A percentile compares a stretch with the other conserved stretches of the same genome.
Evolutionary conservation across 1,140 invertebrate genomes (phyloP).

Genomic region (Aphelinus certus): DNA sequence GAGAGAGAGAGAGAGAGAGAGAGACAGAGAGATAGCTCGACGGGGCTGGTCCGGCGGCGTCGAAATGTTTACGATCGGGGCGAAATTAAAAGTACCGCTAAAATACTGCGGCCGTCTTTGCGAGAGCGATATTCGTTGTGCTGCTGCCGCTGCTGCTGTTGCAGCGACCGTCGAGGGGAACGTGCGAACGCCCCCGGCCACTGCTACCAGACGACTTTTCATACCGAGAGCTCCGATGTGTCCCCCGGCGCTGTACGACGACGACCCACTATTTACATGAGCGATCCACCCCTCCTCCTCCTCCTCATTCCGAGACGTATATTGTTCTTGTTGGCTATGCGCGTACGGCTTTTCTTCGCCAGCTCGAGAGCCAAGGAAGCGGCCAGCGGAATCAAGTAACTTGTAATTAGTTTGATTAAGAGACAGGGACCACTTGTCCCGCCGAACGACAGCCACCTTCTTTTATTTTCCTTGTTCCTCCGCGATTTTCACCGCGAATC

Average conservation of each 20-base stretch:
- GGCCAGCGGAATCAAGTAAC: slow-evolving; percentile 21
- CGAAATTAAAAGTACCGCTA: slow-evolving; percentile 65
- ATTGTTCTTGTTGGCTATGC: too few species aligned
- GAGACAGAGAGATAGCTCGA: background rate
- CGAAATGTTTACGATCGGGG: slow-evolving; percentile 65
- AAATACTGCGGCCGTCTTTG: slow-evolving; percentile 51
- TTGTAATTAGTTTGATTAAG: slow-evolving; percentile 40
- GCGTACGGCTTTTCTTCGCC: background rate
- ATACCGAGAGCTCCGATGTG: slow-evolving; percentile 17
- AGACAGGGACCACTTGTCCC: background rate
- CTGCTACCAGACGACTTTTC: slow-evolving; percentile 7
- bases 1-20: background rate
- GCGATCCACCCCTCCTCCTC: slow-evolving; percentile 7
- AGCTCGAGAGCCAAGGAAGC: background rate
- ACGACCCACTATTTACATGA: slow-evolving; percentile 32
- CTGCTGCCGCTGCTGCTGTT: slow-evolving; percentile 15
- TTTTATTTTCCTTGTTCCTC: too few species aligned
- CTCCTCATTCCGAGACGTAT: too few species aligned
- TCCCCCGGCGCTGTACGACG: slow-evolving; percentile 19
- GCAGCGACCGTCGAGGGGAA: slow-evolving; percentile 16
- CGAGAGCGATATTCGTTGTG: background rate
- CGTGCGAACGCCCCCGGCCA: slow-evolving; percentile 34
- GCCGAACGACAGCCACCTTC: too few species aligned
- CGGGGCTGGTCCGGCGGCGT: slow-evolving; percentile 41
- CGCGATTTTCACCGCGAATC: too few species aligned